A percentile compares a stretch with the other conserved stretches of the same genome.
These are phyloP conservation scores for Tetramorium alpestre DNA, from an alignment of 1,140 invertebrate species.

Conservation along the genomic window DNA sequence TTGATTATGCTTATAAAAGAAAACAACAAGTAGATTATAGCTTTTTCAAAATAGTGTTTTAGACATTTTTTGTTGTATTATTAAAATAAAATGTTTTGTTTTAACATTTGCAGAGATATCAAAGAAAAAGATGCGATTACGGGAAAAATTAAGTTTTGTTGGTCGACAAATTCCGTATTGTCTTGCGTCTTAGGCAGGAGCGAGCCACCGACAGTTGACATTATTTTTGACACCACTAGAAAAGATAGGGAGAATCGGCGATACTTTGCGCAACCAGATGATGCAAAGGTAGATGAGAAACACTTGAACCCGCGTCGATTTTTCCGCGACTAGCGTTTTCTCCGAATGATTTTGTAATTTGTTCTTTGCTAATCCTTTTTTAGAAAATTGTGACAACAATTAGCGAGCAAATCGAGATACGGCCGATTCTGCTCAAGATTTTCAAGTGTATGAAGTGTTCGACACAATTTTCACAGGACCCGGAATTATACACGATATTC, in stretches of 20 bases:
- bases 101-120: slow-evolving; percentile 76
- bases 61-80: slow-evolving; percentile 16
- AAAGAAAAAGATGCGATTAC: slow-evolving; percentile 85
- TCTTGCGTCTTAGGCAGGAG: slow-evolving; percentile 85
- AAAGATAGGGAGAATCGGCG: slow-evolving; percentile 86
- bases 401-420: slow-evolving; percentile 84
- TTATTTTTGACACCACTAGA: slow-evolving; percentile 88
- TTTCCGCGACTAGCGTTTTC: not conserved
- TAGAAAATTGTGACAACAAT: slow-evolving; percentile 86
- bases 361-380: slow-evolving; percentile 39
- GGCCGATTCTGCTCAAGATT: slow-evolving; percentile 85
- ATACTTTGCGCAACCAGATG: slow-evolving; percentile 86
- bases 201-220: slow-evolving; percentile 85
- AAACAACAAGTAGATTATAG: slow-evolving; percentile 2
- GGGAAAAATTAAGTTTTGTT: slow-evolving; percentile 86
- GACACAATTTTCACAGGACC: slow-evolving; percentile 87
- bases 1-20: not conserved
- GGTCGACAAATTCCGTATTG: slow-evolving; percentile 87
- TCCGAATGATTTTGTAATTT: not conserved
- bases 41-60: not conserved
- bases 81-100: slow-evolving; percentile 4
- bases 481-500: slow-evolving; percentile 73
- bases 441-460: slow-evolving; percentile 89
- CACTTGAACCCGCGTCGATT: not conserved
- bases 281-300: slow-evolving; percentile 84